These are phyloP conservation scores for Phymanthus crucifer DNA, from an alignment of 92 coral and sea anemone genomes.

Conservation along the genomic window DNA sequence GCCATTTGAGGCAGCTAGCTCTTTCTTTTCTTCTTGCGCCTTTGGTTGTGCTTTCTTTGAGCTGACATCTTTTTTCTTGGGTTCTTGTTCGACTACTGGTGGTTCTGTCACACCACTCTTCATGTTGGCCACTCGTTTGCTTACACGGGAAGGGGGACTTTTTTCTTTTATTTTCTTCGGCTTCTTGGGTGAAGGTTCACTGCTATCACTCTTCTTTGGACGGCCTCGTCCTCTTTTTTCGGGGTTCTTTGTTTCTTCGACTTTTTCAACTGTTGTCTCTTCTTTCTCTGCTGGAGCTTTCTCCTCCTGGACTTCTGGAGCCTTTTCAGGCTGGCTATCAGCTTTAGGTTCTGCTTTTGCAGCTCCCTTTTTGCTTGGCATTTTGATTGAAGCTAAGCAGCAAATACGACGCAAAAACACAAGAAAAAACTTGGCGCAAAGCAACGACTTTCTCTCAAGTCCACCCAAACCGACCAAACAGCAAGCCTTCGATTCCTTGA, in stretches of 20 bases:
- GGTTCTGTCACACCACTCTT: conserved; percentile 61
- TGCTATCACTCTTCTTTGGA: conserved; percentile 54
- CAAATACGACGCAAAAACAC: conserved; percentile 18
- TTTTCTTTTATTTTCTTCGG: conserved; percentile 59
- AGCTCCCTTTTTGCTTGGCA: conserved; percentile 65
- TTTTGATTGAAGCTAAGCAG: conserved; percentile 17
- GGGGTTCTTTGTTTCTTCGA: conserved; percentile 36
- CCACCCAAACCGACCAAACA: conserved; percentile 39
- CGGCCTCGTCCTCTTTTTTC: conserved; percentile 62
- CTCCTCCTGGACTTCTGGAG: conserved; percentile 42
- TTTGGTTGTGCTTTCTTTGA: conserved; percentile 37
- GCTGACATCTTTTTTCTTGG: conserved; percentile 24
- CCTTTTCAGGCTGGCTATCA: conserved; percentile 30
- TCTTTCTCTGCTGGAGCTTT: conserved; percentile 41
- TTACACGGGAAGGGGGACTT: conserved; percentile 51
- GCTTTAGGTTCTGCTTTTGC: conserved; percentile 34
- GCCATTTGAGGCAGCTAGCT: conserved; percentile 38
- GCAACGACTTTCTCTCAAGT: not conserved
- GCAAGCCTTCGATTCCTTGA: conserved; percentile 31
- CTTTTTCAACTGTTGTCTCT: conserved; percentile 25
- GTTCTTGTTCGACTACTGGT: conserved; percentile 32
- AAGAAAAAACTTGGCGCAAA: conserved; percentile 16
- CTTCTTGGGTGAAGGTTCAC: conserved; percentile 59
- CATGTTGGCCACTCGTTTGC: conserved; percentile 67
- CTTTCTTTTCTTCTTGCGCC: conserved; percentile 26